These are phyloP conservation scores for Tetropium fuscum DNA, from an alignment of 2,888 invertebrate species.

Conservation along the genomic window DNA sequence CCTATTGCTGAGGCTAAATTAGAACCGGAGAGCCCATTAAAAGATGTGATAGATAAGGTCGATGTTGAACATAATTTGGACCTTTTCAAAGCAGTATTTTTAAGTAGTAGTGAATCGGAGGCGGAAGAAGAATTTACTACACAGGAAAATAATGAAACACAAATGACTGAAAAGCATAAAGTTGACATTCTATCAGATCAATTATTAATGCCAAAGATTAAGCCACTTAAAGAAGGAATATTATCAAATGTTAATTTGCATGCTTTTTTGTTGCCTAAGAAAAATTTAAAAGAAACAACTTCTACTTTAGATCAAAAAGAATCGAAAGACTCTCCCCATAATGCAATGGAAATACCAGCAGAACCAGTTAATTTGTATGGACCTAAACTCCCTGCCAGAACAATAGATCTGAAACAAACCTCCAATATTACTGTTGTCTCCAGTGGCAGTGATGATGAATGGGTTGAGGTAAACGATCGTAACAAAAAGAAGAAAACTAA, in stretches of 20 bases:
- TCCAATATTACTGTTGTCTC: constrained; percentile 23
- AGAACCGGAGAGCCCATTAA: constrained; percentile 26
- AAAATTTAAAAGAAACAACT: constrained; percentile 1
- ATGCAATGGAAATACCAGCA: neutral
- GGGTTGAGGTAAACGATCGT: constrained; percentile 52
- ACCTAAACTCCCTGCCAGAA: constrained; percentile 48
- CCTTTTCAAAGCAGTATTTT: constrained; percentile 90
- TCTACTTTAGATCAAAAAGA: neutral
- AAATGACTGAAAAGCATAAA: constrained; percentile 52
- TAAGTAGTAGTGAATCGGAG: constrained; percentile 75
- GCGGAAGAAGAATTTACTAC: constrained; percentile 56
- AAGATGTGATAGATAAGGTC: constrained; percentile 60
- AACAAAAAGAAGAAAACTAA: constrained; percentile 44
- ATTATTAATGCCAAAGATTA: constrained; percentile 59
- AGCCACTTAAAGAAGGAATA: constrained; percentile 61
- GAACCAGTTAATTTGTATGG: constrained; percentile 44
- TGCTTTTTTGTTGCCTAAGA: constrained; percentile 42
- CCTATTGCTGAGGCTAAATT: neutral
- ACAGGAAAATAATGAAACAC: constrained; percentile 45
- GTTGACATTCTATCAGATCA: constrained; percentile 56
- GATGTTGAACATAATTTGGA: constrained; percentile 73
- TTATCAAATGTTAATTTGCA: constrained; percentile 57
- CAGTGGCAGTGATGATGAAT: constrained; percentile 50
- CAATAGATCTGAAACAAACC: constrained; percentile 11
- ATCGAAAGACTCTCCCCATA: neutral